Conservation (phyloP, 2,888 invertebrate genomes). For the Dichetophora obliterata region DNA sequence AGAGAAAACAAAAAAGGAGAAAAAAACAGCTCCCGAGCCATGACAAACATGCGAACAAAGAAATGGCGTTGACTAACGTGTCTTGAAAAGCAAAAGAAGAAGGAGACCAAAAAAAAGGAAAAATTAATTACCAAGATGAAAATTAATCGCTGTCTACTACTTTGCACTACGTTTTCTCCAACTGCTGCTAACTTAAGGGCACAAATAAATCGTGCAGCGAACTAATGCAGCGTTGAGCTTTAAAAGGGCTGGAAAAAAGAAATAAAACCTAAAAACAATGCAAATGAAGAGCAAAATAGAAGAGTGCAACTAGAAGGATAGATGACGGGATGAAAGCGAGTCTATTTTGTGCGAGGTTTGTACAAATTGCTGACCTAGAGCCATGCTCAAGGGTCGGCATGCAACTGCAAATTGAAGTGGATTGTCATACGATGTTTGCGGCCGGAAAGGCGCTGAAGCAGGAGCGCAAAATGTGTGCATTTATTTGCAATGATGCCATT, state of each 20-base stretch:
- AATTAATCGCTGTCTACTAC: slow-evolving; percentile 26
- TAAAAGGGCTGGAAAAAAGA: background rate
- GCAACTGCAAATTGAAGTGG: background rate
- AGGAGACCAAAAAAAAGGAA: background rate
- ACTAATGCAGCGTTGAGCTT: background rate
- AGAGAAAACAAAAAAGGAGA: background rate
- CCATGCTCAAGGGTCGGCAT: background rate
- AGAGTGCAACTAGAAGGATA: background rate
- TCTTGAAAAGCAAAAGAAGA: background rate
- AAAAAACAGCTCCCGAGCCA: background rate
- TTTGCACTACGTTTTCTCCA: too few species aligned
- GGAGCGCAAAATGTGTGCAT: too few species aligned
- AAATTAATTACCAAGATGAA: slow-evolving; percentile 28
- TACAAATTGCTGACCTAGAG: background rate
- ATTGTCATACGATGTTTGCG: too few species aligned
- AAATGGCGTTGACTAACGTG: background rate
- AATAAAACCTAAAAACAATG: slow-evolving; percentile 17
- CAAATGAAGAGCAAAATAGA: slow-evolving; percentile 31
- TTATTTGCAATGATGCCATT: too few species aligned
- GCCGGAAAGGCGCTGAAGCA: too few species aligned
- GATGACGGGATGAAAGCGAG: background rate
- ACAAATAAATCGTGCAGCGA: slow-evolving; percentile 4
- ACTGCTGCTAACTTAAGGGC: background rate
- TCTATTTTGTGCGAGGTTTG: too few species aligned
- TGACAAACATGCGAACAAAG: background rate